These are phyloP conservation scores for Dryomyza anilis DNA, from an alignment of 2,888 invertebrate genomes.

Conservation along the genomic window DNA sequence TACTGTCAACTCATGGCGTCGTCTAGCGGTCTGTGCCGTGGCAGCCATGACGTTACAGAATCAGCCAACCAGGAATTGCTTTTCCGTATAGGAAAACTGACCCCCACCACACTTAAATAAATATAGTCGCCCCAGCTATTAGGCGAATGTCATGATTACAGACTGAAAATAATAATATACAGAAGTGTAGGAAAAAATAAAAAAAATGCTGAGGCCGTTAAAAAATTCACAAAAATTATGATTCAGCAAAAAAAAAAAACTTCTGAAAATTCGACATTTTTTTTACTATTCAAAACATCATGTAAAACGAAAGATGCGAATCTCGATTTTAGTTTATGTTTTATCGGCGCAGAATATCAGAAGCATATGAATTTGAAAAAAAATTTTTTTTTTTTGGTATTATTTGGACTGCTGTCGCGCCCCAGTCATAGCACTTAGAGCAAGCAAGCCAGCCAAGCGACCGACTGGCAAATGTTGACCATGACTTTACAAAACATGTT, in stretches of 20 bases:
- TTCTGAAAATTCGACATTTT: neutral
- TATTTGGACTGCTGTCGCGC: neutral
- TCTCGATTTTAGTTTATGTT: slow-evolving; percentile 1
- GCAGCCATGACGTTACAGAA: neutral
- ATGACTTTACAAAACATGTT: neutral
- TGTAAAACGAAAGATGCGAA: slow-evolving; percentile 23
- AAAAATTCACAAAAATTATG: slow-evolving; percentile 48
- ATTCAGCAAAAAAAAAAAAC: slow-evolving; percentile 36
- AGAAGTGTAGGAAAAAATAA: neutral
- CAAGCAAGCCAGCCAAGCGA: no score
- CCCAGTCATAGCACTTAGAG: neutral
- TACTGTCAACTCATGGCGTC: neutral
- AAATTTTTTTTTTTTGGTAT: no score
- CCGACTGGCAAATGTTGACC: neutral
- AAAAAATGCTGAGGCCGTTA: neutral
- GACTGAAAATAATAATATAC: neutral
- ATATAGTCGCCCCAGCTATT: slow-evolving; percentile 17
- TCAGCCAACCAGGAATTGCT: no score
- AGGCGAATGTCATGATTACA: neutral
- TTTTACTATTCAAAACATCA: neutral
- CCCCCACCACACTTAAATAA: no score
- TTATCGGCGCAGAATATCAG: neutral
- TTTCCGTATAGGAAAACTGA: no score
- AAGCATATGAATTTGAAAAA: slow-evolving; percentile 28
- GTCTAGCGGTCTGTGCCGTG: slow-evolving; percentile 12